These are phyloP conservation scores for Cryptotis parvus DNA, from an alignment of 2,113 vertebrate genomes.

Conservation along the genomic window DNA sequence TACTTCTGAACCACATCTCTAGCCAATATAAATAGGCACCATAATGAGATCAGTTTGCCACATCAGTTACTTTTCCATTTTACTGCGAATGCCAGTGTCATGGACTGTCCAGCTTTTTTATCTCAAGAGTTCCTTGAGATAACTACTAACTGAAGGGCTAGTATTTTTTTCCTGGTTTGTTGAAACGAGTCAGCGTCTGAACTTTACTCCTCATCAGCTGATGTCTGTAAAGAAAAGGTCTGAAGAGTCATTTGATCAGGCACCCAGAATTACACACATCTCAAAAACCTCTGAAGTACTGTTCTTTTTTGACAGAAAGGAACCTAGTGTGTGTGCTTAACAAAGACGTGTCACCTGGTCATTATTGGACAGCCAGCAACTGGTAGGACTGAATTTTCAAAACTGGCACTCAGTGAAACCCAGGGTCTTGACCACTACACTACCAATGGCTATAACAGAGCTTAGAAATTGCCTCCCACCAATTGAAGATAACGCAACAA, in stretches of 20 bases:
- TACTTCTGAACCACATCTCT: too few species aligned
- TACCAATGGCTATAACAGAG: neutral
- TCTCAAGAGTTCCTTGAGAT: neutral
- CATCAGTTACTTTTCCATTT: neutral
- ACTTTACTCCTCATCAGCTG: neutral
- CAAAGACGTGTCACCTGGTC: neutral
- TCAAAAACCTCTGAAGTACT: neutral
- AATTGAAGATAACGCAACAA: neutral
- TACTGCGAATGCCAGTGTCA: neutral
- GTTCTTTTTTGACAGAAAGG: constrained; percentile 8
- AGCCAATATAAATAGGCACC: neutral
- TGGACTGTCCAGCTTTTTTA: neutral
- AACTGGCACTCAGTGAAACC: neutral
- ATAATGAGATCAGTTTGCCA: neutral
- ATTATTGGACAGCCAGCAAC: neutral
- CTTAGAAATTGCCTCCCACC: neutral
- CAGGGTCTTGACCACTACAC: neutral
- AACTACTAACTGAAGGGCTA: neutral
- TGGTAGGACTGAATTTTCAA: neutral
- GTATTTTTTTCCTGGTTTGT: neutral
- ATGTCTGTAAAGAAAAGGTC: neutral
- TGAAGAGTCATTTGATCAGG: neutral
- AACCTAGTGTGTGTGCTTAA: neutral
- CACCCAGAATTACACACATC: neutral
- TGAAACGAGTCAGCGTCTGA: neutral